These are phyloP conservation scores for Seriola rivoliana DNA, from an alignment of 2,113 vertebrate genomes.

Conservation along the genomic window DNA sequence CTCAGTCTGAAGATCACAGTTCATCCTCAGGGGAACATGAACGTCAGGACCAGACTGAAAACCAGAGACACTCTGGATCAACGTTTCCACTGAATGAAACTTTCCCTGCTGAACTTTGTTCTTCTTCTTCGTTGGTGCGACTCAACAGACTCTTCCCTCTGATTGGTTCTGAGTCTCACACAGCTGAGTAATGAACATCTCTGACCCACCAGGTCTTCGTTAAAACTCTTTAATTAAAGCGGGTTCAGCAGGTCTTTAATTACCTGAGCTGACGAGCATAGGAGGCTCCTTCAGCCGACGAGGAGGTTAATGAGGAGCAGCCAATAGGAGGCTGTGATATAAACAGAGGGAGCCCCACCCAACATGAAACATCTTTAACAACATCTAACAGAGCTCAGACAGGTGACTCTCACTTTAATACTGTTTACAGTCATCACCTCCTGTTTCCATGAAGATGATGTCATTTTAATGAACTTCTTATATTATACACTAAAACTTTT, in stretches of 20 bases:
- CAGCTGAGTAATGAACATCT: slow-evolving; percentile 27
- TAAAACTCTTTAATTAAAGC: slow-evolving; percentile 33
- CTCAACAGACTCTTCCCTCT: slow-evolving; percentile 6
- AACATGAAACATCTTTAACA: not conserved
- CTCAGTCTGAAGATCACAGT: too few species aligned
- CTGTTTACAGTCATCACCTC: too few species aligned
- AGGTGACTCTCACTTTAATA: too few species aligned
- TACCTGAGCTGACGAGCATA: slow-evolving; percentile 1
- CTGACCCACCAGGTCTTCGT: not conserved
- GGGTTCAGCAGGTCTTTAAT: slow-evolving; percentile 57
- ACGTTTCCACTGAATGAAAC: not conserved
- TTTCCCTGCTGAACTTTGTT: not conserved
- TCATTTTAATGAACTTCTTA: too few species aligned
- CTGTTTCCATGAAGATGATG: too few species aligned
- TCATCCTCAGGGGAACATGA: not conserved
- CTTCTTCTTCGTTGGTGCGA: not conserved
- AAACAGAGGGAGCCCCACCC: not conserved
- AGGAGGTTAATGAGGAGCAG: slow-evolving; percentile 51
- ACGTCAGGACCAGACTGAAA: too few species aligned
- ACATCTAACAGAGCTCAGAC: not conserved
- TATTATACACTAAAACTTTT: too few species aligned
- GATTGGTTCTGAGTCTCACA: not conserved
- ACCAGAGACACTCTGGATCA: not conserved
- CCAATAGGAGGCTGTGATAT: slow-evolving; percentile 35
- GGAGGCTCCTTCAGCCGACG: not conserved